Base-by-base conservation (phyloP, 92 coral and sea anemone species). In the Zoanthus solanderi region DNA sequence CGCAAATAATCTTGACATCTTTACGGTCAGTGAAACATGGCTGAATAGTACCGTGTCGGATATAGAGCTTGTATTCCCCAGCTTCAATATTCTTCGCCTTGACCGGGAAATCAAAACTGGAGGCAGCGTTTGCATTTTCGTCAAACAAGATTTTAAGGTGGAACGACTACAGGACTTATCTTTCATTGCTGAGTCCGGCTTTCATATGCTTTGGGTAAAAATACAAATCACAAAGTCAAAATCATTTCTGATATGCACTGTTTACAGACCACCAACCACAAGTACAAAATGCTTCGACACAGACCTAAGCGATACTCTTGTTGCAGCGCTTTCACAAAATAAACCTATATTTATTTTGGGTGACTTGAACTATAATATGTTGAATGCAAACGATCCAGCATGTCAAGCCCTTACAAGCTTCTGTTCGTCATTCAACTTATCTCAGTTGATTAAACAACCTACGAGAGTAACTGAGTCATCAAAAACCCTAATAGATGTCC, bases 1-100 rank as follows among this genome's bases (percentile, higher is more conserved):
- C 54, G 15, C 44, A 11, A 87, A 90, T 72, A 87, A 83, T 17
- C 63, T 90, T 32, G 90, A 90, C 71, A 73, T 90, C 9, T 72
- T 90, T 34, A 72, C 42, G 42, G 42, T 37, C 4, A 37, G 42
- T 37, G 42, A 37, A 4, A 37, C 42, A 1, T 37, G 42, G 42
- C 42, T 37, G 42, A 37, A 37, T 37, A 37, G 42, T 37, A 37
- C 42, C 4, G 42, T 37, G 42, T 47, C 77, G 34, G 85, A 89
- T 37, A 61, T 44, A 17, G 89, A 85, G 28, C n/a, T 90, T 10
- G 89, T 84, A 76, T 66, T 84, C 53, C 89, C 85, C 10, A 90
- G 92, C 28, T 85, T 50, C 66, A 58, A 12, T 31, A 23, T 84
- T 50, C 66, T 75, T 60, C 86, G 93, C 44, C 89, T 71, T 7